Evolutionary conservation across 2,888 invertebrate genomes (phyloP), one percentile per base, ranked within the genome.

Genomic region (Branchellion lobata): DNA sequence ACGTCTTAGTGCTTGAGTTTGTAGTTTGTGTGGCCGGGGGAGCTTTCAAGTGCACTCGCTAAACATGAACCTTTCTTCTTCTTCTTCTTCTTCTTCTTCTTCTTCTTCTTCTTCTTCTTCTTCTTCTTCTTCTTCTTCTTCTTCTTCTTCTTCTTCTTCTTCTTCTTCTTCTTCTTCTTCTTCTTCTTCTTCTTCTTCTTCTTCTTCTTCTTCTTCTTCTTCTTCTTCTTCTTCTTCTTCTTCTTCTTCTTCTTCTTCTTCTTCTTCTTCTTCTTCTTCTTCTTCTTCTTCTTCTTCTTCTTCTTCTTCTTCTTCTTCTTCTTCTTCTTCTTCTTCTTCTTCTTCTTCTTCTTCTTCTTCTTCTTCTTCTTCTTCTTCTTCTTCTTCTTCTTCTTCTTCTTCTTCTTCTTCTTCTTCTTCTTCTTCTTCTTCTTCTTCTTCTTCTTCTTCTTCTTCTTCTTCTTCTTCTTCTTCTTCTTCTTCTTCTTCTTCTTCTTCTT

Each of bases 391-490:
- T 71, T 27, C 71, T 71, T 27, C 71, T 71, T 27, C 71, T 71
- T 27, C 71, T 71, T 27, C 71, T 71, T n/a, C 71, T 71, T 27
- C 71, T 71, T 27, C 71, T 71, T 27, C 71, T 71, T 27, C 71
- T 71, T 27, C 71, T 71, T 27, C 71, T 71, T 27, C 71, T 71
- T 27, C 71, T 71, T 27, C 71, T 71, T 27, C 71, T 71, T 27
- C 71, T 71, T 27, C 71, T 71, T 27, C 71, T 71, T 27, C 71
- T 71, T 27, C 71, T 71, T 27, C 71, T 71, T 27, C 53, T 53
- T 14, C 53, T 18, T 18, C 21, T 53, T 14, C 18, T 53, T 21
- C 18, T 18, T 18, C 18, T 18, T 18, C 53, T 14, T 14, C 21
- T 21, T 53, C 53, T 53, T 53, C 18, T 53, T 53, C 53, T 14